Conservation (phyloP, 2,113 vertebrate species). For the Dendrocopos noguchii region DNA sequence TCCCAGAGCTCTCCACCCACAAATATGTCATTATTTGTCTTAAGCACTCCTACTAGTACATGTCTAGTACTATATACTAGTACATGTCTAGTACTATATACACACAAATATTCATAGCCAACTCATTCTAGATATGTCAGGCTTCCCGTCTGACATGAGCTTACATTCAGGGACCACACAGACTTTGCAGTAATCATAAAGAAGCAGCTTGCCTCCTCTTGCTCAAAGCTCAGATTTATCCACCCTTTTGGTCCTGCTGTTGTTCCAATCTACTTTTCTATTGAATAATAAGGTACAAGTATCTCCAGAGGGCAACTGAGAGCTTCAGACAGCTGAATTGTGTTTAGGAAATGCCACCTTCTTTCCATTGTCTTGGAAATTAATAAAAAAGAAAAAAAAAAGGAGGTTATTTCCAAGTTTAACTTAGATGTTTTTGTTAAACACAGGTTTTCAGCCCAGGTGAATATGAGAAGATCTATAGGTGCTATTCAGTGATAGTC, state of each 20-base stretch:
- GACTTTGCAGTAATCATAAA: background rate
- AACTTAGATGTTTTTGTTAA: background rate
- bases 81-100: background rate
- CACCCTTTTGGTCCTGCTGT: accelerated
- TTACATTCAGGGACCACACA: background rate
- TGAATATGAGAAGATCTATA: background rate
- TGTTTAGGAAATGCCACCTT: background rate
- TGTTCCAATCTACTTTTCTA: background rate
- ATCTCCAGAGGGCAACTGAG: background rate
- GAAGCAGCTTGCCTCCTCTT: background rate
- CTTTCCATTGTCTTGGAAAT: background rate
- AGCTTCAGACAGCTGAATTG: background rate
- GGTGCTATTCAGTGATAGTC: background rate
- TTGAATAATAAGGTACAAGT: background rate
- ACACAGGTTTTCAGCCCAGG: background rate
- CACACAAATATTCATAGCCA: background rate
- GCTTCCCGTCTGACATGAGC: background rate
- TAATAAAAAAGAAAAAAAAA: background rate
- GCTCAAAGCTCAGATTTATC: background rate
- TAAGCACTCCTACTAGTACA: background rate
- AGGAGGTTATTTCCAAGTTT: background rate
- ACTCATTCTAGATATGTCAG: background rate
- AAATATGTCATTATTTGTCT: slow-evolving; percentile 13
- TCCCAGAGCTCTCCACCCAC: background rate
- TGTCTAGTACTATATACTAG: background rate